Evolutionary conservation across 2,797 vertebrate species (phyloP), one percentile per base, ranked within the genome.

Genomic region (Dryobates pubescens): DNA sequence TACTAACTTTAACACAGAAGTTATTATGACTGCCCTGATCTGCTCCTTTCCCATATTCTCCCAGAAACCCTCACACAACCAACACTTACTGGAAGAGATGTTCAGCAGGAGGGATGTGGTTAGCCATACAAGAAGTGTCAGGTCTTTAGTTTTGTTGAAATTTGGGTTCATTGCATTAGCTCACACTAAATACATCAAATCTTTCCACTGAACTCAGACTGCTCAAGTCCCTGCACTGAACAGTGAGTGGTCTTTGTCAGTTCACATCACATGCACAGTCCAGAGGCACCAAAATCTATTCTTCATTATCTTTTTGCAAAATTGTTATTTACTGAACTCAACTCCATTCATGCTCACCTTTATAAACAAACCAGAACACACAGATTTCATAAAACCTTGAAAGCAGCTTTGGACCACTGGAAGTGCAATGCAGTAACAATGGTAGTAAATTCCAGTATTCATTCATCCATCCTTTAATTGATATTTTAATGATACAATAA

Each of bases 401-500:
- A 88, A 91, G 68, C 68, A 76, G 17, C 65, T 92, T 3, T 88
- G 73, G 82, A 79, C 63, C 76, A 92, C 62, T 71, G 34, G 61
- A 93, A 83, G 81, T 56, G 80, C 68, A 95, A 90, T 80, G 86
- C 36, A 68, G 64, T 59, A 93, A 95, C 85, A 79, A 74, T 62
- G 73, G 82, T 38, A 72, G 76, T 83, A 94, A 95, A 96, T 51
- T 81, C 77, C 51, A 95, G 82, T 62, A 82, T 74, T 86, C 62
- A 96, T 94, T 90, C 82, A 97, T 57, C 93, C 15, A 75, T 56
- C 53, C 26, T 95, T 95, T 96, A 97, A 97, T 97, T 96, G 80
- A 82, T 93, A 76, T 92, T 96, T 94, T 65, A 96, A 96, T 93
- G 92, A 97, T 30, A 97, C 94, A 96, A 96, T 64, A 89, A 92